Evolutionary conservation across 1,140 invertebrate species (phyloP).

Genomic region (Drosophila yakuba): DNA sequence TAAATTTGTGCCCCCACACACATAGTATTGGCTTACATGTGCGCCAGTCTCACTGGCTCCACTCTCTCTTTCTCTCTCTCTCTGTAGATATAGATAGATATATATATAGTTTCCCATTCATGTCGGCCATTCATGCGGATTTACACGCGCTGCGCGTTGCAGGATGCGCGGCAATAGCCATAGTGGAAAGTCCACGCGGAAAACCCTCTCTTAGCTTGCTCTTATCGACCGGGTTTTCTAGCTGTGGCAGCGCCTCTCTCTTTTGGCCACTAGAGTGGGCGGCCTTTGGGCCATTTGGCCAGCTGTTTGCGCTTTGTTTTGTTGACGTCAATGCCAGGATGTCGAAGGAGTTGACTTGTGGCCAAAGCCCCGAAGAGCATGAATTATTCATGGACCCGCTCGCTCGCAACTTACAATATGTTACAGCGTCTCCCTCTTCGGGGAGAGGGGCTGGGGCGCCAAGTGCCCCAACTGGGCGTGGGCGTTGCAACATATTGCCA

Average conservation of each 20-base stretch:
- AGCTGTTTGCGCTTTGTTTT: conserved; percentile 65
- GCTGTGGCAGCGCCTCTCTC: conserved; percentile 2
- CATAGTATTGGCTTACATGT: conserved; percentile 42
- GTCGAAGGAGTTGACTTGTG: conserved; percentile 37
- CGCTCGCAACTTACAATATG: conserved; percentile 63
- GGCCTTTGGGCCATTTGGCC: conserved; percentile 43
- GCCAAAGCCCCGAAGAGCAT: conserved; percentile 47
- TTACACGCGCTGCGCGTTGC: conserved; percentile 78
- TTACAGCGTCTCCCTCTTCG: conserved; percentile 2
- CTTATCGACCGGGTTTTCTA: conserved; percentile 11
- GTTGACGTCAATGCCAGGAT: conserved; percentile 77
- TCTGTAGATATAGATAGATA: background rate
- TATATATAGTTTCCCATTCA: conserved; percentile 57
- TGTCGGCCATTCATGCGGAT: conserved; percentile 71
- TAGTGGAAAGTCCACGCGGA: conserved; percentile 18
- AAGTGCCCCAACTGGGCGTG: conserved; percentile 21
- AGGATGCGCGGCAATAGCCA: conserved; percentile 65
- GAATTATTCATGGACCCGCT: conserved; percentile 71
- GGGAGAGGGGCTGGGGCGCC: background rate
- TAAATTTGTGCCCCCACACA: conserved; percentile 59
- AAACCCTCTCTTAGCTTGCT: conserved; percentile 29
- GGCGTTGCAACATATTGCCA: conserved; percentile 69
- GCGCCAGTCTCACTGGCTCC: conserved; percentile 20
- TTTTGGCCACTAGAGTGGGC: conserved; percentile 60
- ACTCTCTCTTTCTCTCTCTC: conserved; percentile 20